Base-by-base conservation (phyloP, 2,888 invertebrate species). In the Epinotia nisella region DNA sequence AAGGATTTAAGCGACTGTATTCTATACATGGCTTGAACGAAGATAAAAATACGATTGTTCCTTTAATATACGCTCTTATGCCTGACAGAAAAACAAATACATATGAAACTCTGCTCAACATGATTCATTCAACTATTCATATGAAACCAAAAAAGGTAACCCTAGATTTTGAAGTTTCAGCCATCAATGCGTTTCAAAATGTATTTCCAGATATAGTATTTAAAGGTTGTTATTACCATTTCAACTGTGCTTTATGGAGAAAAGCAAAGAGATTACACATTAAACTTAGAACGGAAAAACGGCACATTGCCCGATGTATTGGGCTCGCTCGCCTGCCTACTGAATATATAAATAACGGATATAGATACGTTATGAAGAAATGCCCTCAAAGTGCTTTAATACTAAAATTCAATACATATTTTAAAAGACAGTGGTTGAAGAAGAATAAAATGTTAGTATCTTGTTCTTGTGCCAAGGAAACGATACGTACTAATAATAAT, bases 101-200 rank as follows among this genome's bases (percentile, higher is more conserved):
- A 11, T 66, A 66, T 56, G 66, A 56, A 41, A 66, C 21, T 19
- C 13, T 67, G 29, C n/a, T 62, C 13, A 24, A 15, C n/a, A 5
- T 49, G 9, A 62, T 62, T 10, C 13, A 49, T n/a, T 45, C 62
- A 10, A 21, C 13, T 24, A 2, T 19, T 13, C 7, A 21, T n/a
- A 49, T 15, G 67, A 58, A 19, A 11, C 67, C 58, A 41, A 56
- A 56, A 58, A 67, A 67, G 29, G 24, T 67, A 58, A 67, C 67
- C n/a, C 10, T 58, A 11, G 67, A 49, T 58, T 67, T 67, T 67
- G 45, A 67, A 58, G 4, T 45, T 5, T 19, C 67, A 17, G 67
- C 58, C 15, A 67, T 67, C 3, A 56, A 67, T 24, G 67, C 58
- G 11, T 24, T 67, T 17, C 13, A 56, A 58, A 56, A 58, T 29